Evolutionary conservation across 2,888 invertebrate genomes (phyloP).

Genomic region (Noctua janthina): DNA sequence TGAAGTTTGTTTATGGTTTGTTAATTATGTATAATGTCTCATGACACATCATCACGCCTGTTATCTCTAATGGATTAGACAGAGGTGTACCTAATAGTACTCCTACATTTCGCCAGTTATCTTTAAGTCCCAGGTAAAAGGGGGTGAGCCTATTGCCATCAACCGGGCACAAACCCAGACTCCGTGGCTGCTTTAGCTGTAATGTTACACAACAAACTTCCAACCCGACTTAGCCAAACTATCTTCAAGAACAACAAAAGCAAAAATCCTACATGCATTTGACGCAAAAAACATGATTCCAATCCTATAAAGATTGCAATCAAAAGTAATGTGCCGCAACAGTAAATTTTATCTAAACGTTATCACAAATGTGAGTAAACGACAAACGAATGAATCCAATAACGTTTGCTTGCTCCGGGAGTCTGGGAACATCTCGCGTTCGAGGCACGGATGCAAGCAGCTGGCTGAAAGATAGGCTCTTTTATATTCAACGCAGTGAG

Average conservation of each 20-base stretch:
- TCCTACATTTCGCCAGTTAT: no score
- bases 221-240: not conserved
- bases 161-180: no score
- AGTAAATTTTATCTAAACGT: slow-evolving; percentile 56
- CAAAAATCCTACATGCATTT: not conserved
- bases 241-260: not conserved
- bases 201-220: not conserved
- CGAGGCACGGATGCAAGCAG: slow-evolving; percentile 72
- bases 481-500: slow-evolving; percentile 77
- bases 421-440: slow-evolving; percentile 69
- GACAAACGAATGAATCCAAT: slow-evolving; percentile 73
- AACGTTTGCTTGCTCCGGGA: slow-evolving; percentile 68
- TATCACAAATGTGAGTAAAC: slow-evolving; percentile 59
- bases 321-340: slow-evolving; percentile 40
- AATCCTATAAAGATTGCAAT: slow-evolving; percentile 41
- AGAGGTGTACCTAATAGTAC: no score
- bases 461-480: slow-evolving; percentile 70
- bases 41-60: no score
- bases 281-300: not conserved
- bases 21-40: not conserved
- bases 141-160: no score
- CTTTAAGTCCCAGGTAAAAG: no score
- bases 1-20: not conserved
- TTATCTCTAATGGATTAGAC: no score
- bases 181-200: no score